Evolutionary conservation across 2,797 vertebrate genomes (phyloP).

Genomic region (Chaunax sp.): DNA sequence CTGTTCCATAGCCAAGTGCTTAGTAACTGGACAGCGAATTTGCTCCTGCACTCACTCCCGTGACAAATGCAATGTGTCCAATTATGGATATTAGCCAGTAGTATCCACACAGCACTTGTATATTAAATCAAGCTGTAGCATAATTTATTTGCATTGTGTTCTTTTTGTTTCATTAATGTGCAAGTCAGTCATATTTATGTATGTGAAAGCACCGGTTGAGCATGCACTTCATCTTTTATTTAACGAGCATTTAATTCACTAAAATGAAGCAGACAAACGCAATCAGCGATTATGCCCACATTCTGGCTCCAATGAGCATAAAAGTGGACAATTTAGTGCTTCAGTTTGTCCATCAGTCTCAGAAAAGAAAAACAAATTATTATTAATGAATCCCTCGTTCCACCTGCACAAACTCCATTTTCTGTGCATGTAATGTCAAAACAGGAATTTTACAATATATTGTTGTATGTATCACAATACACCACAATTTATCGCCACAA

Average conservation of each 20-base stretch:
- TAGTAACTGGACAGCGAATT: slow-evolving; percentile 14
- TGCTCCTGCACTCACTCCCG: slow-evolving; percentile 14
- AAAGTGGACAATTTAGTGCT: not conserved
- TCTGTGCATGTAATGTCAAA: too few relatives aligned
- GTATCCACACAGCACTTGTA: not conserved
- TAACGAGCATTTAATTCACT: not conserved
- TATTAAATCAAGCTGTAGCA: not conserved
- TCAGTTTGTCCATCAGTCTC: not conserved
- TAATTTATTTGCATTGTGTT: not conserved
- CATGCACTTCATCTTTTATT: slow-evolving; percentile 2
- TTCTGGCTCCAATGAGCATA: not conserved
- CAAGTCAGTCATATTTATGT: not conserved
- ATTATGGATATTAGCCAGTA: not conserved
- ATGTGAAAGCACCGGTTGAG: not conserved
- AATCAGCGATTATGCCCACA: not conserved
- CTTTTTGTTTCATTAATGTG: not conserved
- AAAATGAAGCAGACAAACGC: not conserved
- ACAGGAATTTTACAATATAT: too few relatives aligned
- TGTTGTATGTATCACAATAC: too few relatives aligned
- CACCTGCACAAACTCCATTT: too few relatives aligned
- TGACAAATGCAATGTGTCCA: slow-evolving; percentile 7
- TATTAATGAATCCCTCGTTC: too few relatives aligned
- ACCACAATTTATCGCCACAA: too few relatives aligned
- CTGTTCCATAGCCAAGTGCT: slow-evolving; percentile 36
- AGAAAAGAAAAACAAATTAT: not conserved